Percentiles rank a stretch among this genome's conserved stretches.
Conservation (phyloP, 2,888 invertebrate genomes). For the Mantis religiosa region DNA sequence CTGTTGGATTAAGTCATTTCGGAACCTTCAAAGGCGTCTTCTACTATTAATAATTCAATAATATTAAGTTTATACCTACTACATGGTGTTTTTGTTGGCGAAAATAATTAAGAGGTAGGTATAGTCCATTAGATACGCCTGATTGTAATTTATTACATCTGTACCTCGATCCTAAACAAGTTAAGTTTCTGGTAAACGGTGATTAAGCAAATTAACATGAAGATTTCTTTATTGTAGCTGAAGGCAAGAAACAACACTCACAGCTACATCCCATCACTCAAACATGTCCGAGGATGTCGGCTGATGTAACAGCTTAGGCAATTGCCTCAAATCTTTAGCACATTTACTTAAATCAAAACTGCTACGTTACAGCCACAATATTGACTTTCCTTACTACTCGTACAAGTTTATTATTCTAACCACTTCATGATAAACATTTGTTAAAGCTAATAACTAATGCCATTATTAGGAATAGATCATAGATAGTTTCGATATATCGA, state of each 20-base stretch:
- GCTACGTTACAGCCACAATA: no score
- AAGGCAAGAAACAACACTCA: neutral
- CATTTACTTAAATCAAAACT: no score
- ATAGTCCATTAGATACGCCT: neutral
- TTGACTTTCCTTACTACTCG: no score
- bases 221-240: neutral
- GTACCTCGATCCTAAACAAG: neutral
- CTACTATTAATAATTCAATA: conserved; percentile 17
- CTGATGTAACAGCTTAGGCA: no score
- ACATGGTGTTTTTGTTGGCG: neutral
- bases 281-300: no score
- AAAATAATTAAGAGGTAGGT: neutral
- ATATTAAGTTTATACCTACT: conserved; percentile 15
- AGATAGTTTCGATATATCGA: no score
- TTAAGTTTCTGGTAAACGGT: neutral
- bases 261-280: neutral
- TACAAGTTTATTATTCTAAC: no score
- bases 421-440: no score
- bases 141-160: neutral
- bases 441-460: no score
- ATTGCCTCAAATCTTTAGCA: no score
- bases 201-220: neutral
- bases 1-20: neutral
- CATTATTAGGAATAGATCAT: no score
- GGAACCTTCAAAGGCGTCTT: neutral